Base-by-base conservation (phyloP, 2,113 vertebrate genomes). In the Marcusenius ussheri region DNA sequence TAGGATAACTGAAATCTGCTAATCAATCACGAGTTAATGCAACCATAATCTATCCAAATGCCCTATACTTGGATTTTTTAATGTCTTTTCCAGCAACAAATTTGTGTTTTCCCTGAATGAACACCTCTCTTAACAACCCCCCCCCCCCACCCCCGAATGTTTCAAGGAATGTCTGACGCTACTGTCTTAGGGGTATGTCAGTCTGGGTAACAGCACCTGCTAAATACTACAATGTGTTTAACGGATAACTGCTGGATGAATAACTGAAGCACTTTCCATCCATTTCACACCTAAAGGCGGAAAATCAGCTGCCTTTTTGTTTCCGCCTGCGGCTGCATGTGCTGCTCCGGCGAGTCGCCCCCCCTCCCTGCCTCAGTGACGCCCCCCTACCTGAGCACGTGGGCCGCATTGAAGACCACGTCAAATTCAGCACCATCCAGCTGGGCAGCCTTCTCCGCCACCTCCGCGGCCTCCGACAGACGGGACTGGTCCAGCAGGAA, bases 331-430 rank as follows among this genome's bases (percentile, higher is more conserved):
- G 13, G 8, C 62, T 70, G 62, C 62, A 31, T 70, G 62, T 70
- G 62, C 24, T 4, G 24, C 9, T n/a, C 8, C 8, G n/a, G 24
- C 24, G n/a, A 70, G 10, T 70, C 9, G 7, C 1, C 47, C 45
- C 13, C 11, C 8, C 4, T 11, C 3, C 3, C n/a, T 5, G 85
- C 47, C 49, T 53, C 27, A 35, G 27, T 9, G 27, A 87, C 53
- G 85, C 51, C n/a, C 11, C 11, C 94, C 93, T 93, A 99, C 98
- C 98, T 97, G 95, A 99, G 98, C 98, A 99, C 99, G 92, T 99
- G 98, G 47, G 98, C 98, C 70, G 98, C 98, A 83, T 98, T 99
- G 96, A 99, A 99, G 92, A 99, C 98, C 92, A 99, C 98, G 91
- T 99, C 98, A 92, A 99, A 99, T 93, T 99, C 98, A 0, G 90